A percentile compares a stretch with the other conserved stretches of the same genome.
Evolutionary conservation across 2,888 invertebrate genomes (phyloP).

Genomic region (Rhodophaea formosa): DNA sequence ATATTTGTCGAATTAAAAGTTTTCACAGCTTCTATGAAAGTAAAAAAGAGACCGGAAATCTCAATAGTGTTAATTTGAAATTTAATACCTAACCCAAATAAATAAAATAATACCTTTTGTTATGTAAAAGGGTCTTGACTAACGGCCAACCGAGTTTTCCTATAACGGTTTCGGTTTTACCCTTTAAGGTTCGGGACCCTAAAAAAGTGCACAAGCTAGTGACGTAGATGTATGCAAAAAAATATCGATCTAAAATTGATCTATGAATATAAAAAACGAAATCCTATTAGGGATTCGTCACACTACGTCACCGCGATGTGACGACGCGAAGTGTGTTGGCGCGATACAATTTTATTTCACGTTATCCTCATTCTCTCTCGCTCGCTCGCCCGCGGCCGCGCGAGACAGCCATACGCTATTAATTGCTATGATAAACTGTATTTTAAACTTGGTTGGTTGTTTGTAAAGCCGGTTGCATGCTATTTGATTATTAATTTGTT

Average conservation of each 20-base stretch:
- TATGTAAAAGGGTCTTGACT: no score
- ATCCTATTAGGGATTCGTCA: conserved; percentile 15
- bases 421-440: conserved; percentile 52
- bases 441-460: conserved; percentile 52
- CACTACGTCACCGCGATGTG: conserved; percentile 19
- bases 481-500: conserved; percentile 19
- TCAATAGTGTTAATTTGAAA: no score
- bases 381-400: conserved; percentile 40
- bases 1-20: no score
- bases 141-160: no score
- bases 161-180: no score
- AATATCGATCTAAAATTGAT: not conserved
- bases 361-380: conserved; percentile 71
- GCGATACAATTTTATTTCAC: conserved; percentile 55
- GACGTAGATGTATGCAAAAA: not conserved
- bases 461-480: conserved; percentile 38
- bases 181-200: no score
- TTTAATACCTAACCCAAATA: no score
- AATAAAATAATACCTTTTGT: no score
- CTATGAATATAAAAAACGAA: conserved; percentile 13
- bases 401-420: conserved; percentile 26
- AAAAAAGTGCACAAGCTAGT: not conserved
- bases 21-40: no score
- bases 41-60: no score
- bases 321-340: conserved; percentile 39